phyloP scores from a whole-genome alignment of 2,888 invertebrate species.

The Harpalus rufipes region DNA sequence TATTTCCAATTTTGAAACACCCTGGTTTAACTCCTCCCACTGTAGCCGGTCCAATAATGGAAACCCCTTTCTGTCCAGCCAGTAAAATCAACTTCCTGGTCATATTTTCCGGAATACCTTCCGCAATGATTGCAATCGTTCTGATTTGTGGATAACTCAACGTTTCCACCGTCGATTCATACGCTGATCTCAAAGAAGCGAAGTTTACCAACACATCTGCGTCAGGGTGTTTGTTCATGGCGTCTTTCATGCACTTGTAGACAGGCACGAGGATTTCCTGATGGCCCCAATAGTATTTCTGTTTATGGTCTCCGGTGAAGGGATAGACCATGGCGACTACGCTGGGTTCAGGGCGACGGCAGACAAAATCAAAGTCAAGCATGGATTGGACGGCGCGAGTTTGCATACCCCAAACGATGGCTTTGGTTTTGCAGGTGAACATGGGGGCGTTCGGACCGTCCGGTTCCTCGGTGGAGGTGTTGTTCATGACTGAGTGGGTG shows the following conservation, averaged over 20 bases:
- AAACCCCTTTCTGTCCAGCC: slow-evolving; percentile 86
- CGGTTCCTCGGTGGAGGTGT: background rate
- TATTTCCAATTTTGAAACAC: slow-evolving; percentile 99
- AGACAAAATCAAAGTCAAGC: slow-evolving; percentile 97
- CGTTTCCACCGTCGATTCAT: slow-evolving; percentile 97
- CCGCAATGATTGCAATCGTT: slow-evolving; percentile 98
- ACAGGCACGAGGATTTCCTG: slow-evolving; percentile 96
- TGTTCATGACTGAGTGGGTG: background rate
- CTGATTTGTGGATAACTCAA: slow-evolving; percentile 96
- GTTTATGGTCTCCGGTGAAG: slow-evolving; percentile 98
- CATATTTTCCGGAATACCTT: slow-evolving; percentile 99
- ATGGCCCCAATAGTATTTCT: slow-evolving; percentile 99
- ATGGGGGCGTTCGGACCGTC: slow-evolving; percentile 77
- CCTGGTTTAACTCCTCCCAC: slow-evolving; percentile 99
- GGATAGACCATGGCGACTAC: slow-evolving; percentile 99
- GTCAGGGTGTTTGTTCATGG: slow-evolving; percentile 95
- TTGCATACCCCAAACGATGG: slow-evolving; percentile 99
- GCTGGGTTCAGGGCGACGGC: slow-evolving; percentile 91
- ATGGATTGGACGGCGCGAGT: slow-evolving; percentile 97
- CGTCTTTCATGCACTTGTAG: slow-evolving; percentile 98
- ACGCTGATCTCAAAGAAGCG: slow-evolving; percentile 97
- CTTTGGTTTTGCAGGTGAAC: slow-evolving; percentile 91
- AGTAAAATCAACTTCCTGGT: slow-evolving; percentile 94
- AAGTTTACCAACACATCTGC: slow-evolving; percentile 98
- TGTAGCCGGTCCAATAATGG: slow-evolving; percentile 87